Evolutionary conservation across 2,888 invertebrate species (phyloP).

Genomic region (Trisateles emortualis): DNA sequence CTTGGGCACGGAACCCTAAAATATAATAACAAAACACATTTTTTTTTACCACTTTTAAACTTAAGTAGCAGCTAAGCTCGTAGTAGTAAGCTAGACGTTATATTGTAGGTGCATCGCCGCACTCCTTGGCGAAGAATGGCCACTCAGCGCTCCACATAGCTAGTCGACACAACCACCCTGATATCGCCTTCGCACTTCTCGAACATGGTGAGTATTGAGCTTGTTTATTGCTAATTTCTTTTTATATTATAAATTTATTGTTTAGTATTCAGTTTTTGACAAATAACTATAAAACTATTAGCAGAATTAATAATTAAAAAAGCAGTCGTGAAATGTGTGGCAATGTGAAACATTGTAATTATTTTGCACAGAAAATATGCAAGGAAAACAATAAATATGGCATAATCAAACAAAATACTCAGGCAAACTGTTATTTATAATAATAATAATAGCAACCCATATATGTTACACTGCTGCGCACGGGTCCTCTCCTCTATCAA

Average conservation of each 20-base stretch:
- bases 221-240: background rate
- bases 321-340: too few relatives aligned
- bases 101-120: conserved; percentile 92
- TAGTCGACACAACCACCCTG: conserved; percentile 99
- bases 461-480: too few relatives aligned
- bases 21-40: background rate
- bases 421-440: too few relatives aligned
- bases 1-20: too few relatives aligned
- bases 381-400: too few relatives aligned
- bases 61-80: conserved; percentile 32
- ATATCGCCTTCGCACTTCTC: conserved; percentile 96
- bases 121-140: conserved; percentile 98
- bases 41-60: background rate
- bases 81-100: conserved; percentile 52
- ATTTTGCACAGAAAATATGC: too few relatives aligned
- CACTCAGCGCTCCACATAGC: conserved; percentile 99
- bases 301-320: too few relatives aligned
- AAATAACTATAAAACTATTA: too few relatives aligned
- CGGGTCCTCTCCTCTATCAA: too few relatives aligned
- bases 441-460: too few relatives aligned
- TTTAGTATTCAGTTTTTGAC: background rate
- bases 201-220: conserved; percentile 90
- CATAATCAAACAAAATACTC: too few relatives aligned
- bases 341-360: too few relatives aligned
- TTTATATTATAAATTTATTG: background rate